phyloP scores from a whole-genome alignment of 2,797 vertebrate species.

The Botia kubotai region DNA sequence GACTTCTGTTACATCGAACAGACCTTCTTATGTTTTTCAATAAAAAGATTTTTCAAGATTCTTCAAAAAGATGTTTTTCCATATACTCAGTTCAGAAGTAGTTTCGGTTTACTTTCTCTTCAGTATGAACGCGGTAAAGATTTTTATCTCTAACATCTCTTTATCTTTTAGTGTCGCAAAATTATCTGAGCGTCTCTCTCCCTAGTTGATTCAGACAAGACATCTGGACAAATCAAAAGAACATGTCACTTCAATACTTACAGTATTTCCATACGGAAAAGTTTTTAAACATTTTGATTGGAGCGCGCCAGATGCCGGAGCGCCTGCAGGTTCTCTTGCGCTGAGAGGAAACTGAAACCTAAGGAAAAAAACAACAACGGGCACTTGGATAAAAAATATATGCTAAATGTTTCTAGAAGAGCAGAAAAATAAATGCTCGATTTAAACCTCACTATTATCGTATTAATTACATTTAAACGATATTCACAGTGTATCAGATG shows the following conservation, averaged over 20 bases:
- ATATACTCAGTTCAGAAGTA: neutral
- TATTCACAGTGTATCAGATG: neutral
- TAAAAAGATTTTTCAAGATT: too few relatives aligned
- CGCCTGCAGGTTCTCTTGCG: neutral
- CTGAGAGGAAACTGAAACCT: slow-evolving; percentile 36
- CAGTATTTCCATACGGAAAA: slow-evolving; percentile 26
- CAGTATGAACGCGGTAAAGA: neutral
- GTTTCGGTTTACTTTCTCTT: slow-evolving; percentile 19
- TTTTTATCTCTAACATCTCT: neutral
- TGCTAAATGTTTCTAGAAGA: too few relatives aligned
- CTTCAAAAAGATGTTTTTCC: slow-evolving; percentile 5
- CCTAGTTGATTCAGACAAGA: neutral
- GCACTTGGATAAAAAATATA: too few relatives aligned
- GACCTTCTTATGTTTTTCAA: neutral
- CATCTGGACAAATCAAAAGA: neutral
- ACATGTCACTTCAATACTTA: neutral
- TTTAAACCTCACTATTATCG: too few relatives aligned
- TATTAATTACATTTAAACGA: too few relatives aligned
- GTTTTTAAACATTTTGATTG: slow-evolving; percentile 6
- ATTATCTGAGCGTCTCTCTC: neutral
- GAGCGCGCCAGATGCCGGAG: neutral
- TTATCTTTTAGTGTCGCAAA: neutral
- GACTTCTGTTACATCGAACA: too few relatives aligned
- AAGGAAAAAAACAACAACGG: neutral
- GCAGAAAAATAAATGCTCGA: too few relatives aligned